A percentile compares a stretch with the other conserved stretches of the same genome.
These are phyloP conservation scores for Drepanosiphum platanoidis DNA, from an alignment of 2,888 invertebrate genomes.

Conservation along the genomic window DNA sequence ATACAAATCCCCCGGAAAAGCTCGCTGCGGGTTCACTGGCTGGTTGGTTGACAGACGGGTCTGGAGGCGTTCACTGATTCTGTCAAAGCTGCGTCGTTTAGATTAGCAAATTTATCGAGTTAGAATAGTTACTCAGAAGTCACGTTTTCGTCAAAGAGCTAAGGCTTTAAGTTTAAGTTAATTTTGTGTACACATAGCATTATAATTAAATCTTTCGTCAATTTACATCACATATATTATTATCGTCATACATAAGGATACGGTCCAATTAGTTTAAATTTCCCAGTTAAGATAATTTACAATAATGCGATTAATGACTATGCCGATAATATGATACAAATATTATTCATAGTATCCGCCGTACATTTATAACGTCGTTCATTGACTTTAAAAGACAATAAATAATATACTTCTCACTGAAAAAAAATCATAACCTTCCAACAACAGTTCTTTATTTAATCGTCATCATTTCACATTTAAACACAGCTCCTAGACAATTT, in stretches of 20 bases:
- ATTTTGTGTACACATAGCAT: constrained; percentile 36
- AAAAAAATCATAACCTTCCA: no score
- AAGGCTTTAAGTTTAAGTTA: constrained; percentile 20
- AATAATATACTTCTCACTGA: no score
- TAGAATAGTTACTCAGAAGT: constrained; percentile 18
- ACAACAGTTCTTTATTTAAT: no score
- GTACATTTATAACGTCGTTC: no score
- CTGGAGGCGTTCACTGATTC: neutral
- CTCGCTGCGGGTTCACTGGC: neutral
- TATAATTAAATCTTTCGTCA: constrained; percentile 18
- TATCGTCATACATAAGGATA: neutral
- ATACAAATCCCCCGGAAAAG: neutral
- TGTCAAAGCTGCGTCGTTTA: constrained; percentile 37
- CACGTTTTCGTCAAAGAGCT: neutral
- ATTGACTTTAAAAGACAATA: no score
- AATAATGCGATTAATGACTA: neutral
- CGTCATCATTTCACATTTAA: neutral
- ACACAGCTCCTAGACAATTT: neutral
- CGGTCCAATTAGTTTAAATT: constrained; percentile 3
- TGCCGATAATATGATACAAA: neutral
- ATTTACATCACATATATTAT: neutral
- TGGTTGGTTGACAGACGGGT: neutral
- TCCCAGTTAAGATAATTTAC: neutral
- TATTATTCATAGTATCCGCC: no score
- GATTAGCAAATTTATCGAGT: constrained; percentile 35